These are phyloP conservation scores for Ibidorhyncha struthersii DNA, from an alignment of 2,113 vertebrate genomes.

Conservation along the genomic window DNA sequence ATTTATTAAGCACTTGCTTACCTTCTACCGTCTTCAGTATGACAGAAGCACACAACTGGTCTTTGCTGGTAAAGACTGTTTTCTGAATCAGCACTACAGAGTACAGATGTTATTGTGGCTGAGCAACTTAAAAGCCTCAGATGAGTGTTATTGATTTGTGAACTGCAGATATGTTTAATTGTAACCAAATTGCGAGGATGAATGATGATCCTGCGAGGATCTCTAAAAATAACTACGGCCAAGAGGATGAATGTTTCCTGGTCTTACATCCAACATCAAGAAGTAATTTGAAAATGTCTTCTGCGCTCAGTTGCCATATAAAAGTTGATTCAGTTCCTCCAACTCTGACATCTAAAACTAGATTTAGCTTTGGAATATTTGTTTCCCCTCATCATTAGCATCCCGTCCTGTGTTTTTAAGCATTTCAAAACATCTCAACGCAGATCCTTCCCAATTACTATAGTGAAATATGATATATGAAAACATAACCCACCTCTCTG, in stretches of 20 bases:
- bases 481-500: neutral
- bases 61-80: neutral
- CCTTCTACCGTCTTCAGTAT: neutral
- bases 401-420: neutral
- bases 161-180: neutral
- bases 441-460: rapidly evolving
- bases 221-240: neutral
- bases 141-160: neutral
- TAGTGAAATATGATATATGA: neutral
- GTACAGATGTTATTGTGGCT: neutral
- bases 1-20: neutral
- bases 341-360: neutral
- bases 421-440: neutral
- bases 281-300: neutral
- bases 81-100: neutral
- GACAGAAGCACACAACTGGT: neutral
- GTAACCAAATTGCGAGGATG: neutral
- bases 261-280: neutral
- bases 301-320: neutral
- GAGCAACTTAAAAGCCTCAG: neutral
- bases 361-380: neutral
- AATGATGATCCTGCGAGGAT: too few relatives aligned
- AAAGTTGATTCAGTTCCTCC: neutral
- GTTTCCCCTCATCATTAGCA: neutral
- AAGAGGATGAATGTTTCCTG: neutral